A percentile compares a stretch with the other conserved stretches of the same genome.
Evolutionary conservation across 2,888 invertebrate genomes (phyloP).

Genomic region (Cylloceria caligata): DNA sequence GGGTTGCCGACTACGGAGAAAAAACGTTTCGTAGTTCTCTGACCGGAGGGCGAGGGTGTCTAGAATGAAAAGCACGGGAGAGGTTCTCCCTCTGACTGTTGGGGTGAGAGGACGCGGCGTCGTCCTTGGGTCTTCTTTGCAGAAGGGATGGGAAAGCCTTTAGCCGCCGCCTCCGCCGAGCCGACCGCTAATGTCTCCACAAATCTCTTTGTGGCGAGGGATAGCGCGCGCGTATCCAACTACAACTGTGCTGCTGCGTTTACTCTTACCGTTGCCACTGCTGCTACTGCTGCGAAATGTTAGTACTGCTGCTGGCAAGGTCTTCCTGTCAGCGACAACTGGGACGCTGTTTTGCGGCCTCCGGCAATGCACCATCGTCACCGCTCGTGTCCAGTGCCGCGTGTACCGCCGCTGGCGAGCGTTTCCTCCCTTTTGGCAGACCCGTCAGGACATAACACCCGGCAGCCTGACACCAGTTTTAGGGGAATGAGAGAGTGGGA

Average conservation of each 20-base stretch:
- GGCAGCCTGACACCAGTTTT: constrained; percentile 19
- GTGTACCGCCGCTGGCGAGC: constrained; percentile 34
- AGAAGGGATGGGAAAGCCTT: constrained; percentile 20
- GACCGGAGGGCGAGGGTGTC: constrained; percentile 1
- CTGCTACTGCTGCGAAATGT: constrained; percentile 38
- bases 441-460: constrained; percentile 35
- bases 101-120: constrained; percentile 13
- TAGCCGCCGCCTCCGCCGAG: constrained; percentile 44
- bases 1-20: constrained; percentile 17
- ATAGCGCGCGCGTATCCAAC: constrained; percentile 36
- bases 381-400: constrained; percentile 37
- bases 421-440: constrained; percentile 26
- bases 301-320: constrained; percentile 56
- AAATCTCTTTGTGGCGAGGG: constrained; percentile 61
- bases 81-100: background rate
- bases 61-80: constrained; percentile 4
- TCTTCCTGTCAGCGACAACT: constrained; percentile 65
- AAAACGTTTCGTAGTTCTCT: constrained; percentile 26
- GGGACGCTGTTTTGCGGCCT: constrained; percentile 62
- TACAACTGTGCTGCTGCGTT: constrained; percentile 35
- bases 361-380: constrained; percentile 39
- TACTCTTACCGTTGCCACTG: constrained; percentile 43
- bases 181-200: constrained; percentile 68
- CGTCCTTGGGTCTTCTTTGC: constrained; percentile 3
- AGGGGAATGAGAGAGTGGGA: background rate